phyloP scores from a whole-genome alignment of 2,113 vertebrate genomes.

The Ptilorrhoa leucosticta region DNA sequence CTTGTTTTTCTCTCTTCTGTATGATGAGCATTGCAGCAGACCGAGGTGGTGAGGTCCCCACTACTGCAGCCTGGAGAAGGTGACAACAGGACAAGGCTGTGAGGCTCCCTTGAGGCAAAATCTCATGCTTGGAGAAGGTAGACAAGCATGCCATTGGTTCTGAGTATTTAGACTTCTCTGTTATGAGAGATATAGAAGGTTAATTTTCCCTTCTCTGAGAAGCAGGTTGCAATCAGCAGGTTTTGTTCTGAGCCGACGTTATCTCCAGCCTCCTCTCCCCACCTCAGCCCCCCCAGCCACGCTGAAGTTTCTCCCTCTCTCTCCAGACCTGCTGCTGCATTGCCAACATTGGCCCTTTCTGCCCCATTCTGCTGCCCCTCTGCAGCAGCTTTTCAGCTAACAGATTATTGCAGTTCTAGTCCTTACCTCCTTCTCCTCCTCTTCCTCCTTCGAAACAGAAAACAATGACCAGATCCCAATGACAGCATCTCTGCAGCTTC shows the following conservation, averaged over 20 bases:
- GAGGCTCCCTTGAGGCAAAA: neutral
- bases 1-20: neutral
- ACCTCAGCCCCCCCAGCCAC: fast-evolving
- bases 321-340: neutral
- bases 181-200: neutral
- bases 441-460: neutral
- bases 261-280: neutral
- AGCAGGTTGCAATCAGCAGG: neutral
- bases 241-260: neutral
- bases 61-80: neutral
- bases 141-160: neutral
- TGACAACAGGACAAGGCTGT: fast-evolving
- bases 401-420: constrained; percentile 23
- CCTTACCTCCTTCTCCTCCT: neutral
- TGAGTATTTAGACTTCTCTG: neutral
- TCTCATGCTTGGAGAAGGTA: fast-evolving
- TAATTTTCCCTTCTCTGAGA: neutral
- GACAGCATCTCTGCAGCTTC: neutral
- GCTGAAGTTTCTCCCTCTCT: neutral
- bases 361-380: neutral
- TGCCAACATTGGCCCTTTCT: neutral
- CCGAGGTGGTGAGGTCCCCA: fast-evolving
- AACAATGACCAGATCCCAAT: neutral
- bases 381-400: neutral
- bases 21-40: neutral